phyloP scores from a whole-genome alignment of 2,797 vertebrate genomes.

The Miichthys miiuy region DNA sequence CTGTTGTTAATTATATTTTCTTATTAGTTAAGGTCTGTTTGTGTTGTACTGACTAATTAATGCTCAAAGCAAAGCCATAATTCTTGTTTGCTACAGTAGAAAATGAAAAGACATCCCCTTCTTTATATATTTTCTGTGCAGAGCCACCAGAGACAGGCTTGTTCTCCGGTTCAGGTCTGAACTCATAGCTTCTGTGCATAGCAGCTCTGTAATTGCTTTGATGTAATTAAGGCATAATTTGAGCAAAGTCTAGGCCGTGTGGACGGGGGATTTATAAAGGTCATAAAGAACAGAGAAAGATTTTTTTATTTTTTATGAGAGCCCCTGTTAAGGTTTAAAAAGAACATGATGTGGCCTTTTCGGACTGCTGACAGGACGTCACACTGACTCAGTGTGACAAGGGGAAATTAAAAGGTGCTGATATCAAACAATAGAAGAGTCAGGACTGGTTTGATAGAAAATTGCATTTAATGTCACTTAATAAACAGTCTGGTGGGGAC shows the following conservation, averaged over 20 bases:
- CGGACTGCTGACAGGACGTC: neutral
- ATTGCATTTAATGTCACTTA: neutral
- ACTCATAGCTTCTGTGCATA: conserved; percentile 35
- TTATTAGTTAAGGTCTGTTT: neutral
- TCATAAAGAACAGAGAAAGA: conserved; percentile 38
- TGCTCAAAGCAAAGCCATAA: neutral
- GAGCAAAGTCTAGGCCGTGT: conserved; percentile 30
- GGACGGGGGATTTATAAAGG: conserved; percentile 67
- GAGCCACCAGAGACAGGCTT: conserved; percentile 26
- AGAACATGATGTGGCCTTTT: neutral
- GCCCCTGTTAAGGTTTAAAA: neutral
- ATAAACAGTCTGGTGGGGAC: too few relatives aligned
- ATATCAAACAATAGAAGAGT: neutral
- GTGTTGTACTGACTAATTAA: neutral
- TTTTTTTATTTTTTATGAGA: neutral
- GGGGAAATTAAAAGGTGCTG: conserved; percentile 19
- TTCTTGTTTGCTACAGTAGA: conserved; percentile 4
- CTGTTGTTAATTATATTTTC: neutral
- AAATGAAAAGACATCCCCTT: neutral
- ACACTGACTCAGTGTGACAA: neutral
- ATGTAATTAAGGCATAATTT: conserved; percentile 61
- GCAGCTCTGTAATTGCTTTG: conserved; percentile 67
- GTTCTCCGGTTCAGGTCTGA: neutral
- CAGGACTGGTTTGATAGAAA: neutral
- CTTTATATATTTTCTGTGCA: conserved; percentile 1